These are phyloP conservation scores for Polyommatus iphigenia DNA, from an alignment of 2,888 invertebrate genomes.

Conservation along the genomic window DNA sequence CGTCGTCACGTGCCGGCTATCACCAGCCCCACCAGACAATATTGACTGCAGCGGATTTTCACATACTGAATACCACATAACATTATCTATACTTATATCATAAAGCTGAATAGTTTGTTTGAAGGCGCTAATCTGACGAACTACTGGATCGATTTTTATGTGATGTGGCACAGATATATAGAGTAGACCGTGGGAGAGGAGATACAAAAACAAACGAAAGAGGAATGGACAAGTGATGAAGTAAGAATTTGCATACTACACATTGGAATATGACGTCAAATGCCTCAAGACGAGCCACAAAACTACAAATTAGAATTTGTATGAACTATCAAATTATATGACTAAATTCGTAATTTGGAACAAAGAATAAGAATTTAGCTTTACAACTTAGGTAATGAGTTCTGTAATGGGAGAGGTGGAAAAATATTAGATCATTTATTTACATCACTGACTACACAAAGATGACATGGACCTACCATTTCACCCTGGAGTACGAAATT, in stretches of 20 bases:
- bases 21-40: background rate
- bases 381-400: background rate
- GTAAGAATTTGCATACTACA: no score
- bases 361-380: background rate
- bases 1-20: constrained; percentile 1
- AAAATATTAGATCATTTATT: no score
- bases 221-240: background rate
- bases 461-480: background rate
- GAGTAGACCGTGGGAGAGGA: no score
- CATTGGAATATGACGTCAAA: no score
- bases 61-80: background rate
- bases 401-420: no score
- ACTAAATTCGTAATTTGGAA: background rate
- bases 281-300: no score
- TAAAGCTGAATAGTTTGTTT: background rate
- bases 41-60: background rate
- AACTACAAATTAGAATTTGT: no score
- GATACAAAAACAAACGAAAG: background rate
- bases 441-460: background rate
- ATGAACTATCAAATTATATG: background rate
- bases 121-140: background rate
- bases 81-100: no score
- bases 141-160: background rate
- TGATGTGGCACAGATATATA: no score
- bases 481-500: background rate